Evolutionary conservation across 2,888 invertebrate species (phyloP).

Genomic region (Lagria hirta): DNA sequence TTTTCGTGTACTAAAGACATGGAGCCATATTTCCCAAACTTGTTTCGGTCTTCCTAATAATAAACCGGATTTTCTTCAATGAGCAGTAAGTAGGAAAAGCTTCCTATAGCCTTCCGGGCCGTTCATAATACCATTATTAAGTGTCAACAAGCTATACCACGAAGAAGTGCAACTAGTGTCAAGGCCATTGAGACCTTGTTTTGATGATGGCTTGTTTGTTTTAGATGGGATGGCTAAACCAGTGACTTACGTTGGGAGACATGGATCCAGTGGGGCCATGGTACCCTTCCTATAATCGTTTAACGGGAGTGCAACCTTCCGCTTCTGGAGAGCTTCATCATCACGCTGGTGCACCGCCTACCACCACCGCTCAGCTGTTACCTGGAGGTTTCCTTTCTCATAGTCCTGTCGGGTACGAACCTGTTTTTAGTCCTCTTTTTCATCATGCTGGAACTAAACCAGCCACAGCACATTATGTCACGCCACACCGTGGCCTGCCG

Average conservation of each 20-base stretch:
- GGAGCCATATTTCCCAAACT: slow-evolving; percentile 67
- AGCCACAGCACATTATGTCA: slow-evolving; percentile 58
- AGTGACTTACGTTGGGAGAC: slow-evolving; percentile 36
- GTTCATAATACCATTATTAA: slow-evolving; percentile 11
- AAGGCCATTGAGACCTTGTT: no score
- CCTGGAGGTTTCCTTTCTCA: slow-evolving; percentile 75
- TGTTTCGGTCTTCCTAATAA: slow-evolving; percentile 43
- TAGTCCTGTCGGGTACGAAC: slow-evolving; percentile 76
- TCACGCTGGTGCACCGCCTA: slow-evolving; percentile 63
- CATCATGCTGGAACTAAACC: slow-evolving; percentile 67
- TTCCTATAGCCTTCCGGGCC: no score
- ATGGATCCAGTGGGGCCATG: slow-evolving; percentile 93
- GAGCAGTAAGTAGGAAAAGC: slow-evolving; percentile 50
- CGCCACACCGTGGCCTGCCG: slow-evolving; percentile 69
- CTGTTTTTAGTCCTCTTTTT: slow-evolving; percentile 80
- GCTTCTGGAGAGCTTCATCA: slow-evolving; percentile 69
- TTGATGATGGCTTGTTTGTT: slow-evolving; percentile 33
- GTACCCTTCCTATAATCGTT: slow-evolving; percentile 82
- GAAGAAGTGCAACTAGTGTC: no score
- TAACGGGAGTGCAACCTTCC: slow-evolving; percentile 69
- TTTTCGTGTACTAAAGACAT: slow-evolving; percentile 23
- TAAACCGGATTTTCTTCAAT: slow-evolving; percentile 40
- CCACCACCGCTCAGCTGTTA: slow-evolving; percentile 67
- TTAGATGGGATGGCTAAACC: slow-evolving; percentile 53
- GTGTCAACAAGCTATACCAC: no score